Evolutionary conservation across 2,888 invertebrate genomes (phyloP).

Genomic region (Lasioglossum leucozonium): DNA sequence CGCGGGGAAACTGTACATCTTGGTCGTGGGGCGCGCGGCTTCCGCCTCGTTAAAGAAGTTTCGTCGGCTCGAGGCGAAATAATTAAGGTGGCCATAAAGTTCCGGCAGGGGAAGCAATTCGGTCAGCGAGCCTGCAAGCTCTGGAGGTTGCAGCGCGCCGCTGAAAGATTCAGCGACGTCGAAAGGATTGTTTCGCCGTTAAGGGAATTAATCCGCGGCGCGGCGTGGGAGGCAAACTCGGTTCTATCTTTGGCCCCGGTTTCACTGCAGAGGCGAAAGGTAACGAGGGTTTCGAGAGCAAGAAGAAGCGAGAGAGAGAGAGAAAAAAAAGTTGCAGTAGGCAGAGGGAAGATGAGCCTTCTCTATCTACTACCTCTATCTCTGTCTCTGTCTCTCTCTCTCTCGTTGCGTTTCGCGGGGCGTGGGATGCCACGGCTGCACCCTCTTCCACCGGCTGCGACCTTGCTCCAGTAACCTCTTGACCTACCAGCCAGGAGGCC

Average conservation of each 20-base stretch:
- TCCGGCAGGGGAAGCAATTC: not conserved
- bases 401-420: conserved; percentile 16
- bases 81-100: not conserved
- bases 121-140: not conserved
- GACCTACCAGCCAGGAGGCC: conserved; percentile 65
- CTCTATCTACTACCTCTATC: conserved; percentile 28
- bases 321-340: conserved; percentile 40
- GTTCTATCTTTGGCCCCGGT: conserved; percentile 59
- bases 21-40: not conserved
- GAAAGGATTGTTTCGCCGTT: conserved; percentile 13
- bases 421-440: conserved; percentile 59
- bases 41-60: not conserved
- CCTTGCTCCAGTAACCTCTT: conserved; percentile 75
- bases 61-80: not conserved
- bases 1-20: not conserved
- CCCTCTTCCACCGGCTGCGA: conserved; percentile 59
- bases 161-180: not conserved
- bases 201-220: conserved; percentile 8
- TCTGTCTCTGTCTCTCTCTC: conserved; percentile 23
- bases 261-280: conserved; percentile 38
- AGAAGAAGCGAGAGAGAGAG: no score
- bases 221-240: conserved; percentile 26
- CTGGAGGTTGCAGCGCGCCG: not conserved
- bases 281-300: conserved; percentile 19
- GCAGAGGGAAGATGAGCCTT: conserved; percentile 46